phyloP scores from a whole-genome alignment of 2,113 vertebrate genomes.

The Trogon melanurus region DNA sequence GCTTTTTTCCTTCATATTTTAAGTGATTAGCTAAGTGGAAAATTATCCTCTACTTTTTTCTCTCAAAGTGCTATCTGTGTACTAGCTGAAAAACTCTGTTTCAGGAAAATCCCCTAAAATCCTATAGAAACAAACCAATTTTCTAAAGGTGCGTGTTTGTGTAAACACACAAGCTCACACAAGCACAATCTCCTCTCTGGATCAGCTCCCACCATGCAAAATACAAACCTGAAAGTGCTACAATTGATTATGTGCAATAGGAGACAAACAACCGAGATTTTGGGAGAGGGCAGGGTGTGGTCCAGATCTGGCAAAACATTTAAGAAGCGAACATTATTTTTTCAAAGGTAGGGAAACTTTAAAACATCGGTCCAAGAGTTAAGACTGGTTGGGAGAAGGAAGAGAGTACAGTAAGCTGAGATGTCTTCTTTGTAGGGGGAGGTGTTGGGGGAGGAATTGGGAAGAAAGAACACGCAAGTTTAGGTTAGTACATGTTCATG shows the following conservation, averaged over 20 bases:
- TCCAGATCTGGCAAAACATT: slow-evolving; percentile 63
- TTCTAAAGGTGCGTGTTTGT: slow-evolving; percentile 44
- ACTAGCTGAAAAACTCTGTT: background rate
- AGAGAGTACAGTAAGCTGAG: slow-evolving; percentile 47
- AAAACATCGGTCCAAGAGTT: slow-evolving; percentile 54
- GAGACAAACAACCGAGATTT: slow-evolving; percentile 52
- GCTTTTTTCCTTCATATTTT: background rate
- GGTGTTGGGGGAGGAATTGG: slow-evolving; percentile 44
- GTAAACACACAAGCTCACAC: slow-evolving; percentile 67
- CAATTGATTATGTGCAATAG: slow-evolving; percentile 68
- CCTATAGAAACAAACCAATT: background rate
- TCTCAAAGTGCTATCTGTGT: background rate
- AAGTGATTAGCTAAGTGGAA: background rate
- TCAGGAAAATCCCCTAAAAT: slow-evolving; percentile 29
- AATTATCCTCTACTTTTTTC: background rate
- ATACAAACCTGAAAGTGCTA: slow-evolving; percentile 60
- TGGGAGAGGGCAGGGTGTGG: slow-evolving; percentile 63
- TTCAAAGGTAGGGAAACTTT: slow-evolving; percentile 67
- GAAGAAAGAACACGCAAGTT: slow-evolving; percentile 65
- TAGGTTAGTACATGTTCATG: slow-evolving; percentile 74
- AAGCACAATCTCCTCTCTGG: slow-evolving; percentile 53
- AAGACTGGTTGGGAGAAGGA: slow-evolving; percentile 40
- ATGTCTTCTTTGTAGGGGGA: slow-evolving; percentile 25
- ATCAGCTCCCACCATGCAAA: slow-evolving; percentile 65
- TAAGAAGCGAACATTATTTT: slow-evolving; percentile 64